Percentiles rank a stretch among this genome's conserved stretches.
phyloP scores from a whole-genome alignment of 2,888 invertebrate genomes.

The Acronicta leporina region DNA sequence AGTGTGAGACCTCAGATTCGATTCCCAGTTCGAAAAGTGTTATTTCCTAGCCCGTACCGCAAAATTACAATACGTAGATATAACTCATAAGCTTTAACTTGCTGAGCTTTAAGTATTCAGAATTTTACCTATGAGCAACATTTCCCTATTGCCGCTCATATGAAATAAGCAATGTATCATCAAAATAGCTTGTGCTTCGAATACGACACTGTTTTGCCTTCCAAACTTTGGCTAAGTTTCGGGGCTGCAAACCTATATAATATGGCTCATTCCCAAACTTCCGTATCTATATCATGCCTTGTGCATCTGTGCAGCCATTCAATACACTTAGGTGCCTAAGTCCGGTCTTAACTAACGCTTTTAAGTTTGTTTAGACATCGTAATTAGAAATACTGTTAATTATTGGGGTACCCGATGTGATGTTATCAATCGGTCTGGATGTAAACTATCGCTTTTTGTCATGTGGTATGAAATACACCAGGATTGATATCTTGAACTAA shows the following conservation, averaged over 20 bases:
- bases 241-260: conserved; percentile 46
- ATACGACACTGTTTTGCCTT: conserved; percentile 13
- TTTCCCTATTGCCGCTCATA: not conserved
- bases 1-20: no score
- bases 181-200: conserved; percentile 8
- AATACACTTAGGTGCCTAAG: conserved; percentile 43
- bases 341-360: conserved; percentile 33
- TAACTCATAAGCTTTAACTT: no score
- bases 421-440: no score
- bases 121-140: not conserved
- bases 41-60: no score
- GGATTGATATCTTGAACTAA: no score
- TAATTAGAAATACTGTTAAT: not conserved
- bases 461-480: no score
- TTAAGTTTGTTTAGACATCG: conserved; percentile 20
- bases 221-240: conserved; percentile 54
- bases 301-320: conserved; percentile 54
- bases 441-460: no score
- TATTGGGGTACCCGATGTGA: no score
- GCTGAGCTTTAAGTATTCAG: no score
- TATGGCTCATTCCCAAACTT: conserved; percentile 49
- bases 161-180: conserved; percentile 19
- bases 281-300: conserved; percentile 53
- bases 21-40: no score
- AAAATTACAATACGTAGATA: no score